These are phyloP conservation scores for Entomobrya multifasciata DNA, from an alignment of 2,888 invertebrate genomes.

Conservation along the genomic window DNA sequence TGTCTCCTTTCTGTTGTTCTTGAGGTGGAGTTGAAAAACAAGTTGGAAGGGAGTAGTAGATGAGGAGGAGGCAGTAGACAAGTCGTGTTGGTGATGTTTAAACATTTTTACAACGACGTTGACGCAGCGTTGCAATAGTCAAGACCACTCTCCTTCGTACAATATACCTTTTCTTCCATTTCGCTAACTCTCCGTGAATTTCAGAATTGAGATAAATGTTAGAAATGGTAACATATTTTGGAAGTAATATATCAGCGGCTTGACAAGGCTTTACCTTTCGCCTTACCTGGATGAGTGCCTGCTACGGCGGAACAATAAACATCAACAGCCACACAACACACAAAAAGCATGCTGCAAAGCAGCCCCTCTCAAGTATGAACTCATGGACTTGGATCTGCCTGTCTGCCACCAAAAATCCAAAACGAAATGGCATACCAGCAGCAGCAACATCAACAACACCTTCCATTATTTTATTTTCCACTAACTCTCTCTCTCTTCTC, in stretches of 20 bases:
- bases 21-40: conserved; percentile 40
- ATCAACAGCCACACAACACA: background rate
- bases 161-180: background rate
- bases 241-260: conserved; percentile 68
- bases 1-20: background rate
- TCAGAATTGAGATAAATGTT: conserved; percentile 75
- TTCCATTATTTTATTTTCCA: conserved; percentile 45
- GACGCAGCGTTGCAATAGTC: background rate
- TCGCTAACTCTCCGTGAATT: conserved; percentile 59
- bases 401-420: conserved; percentile 43
- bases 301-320: conserved; percentile 1
- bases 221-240: conserved; percentile 63
- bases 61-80: conserved; percentile 11
- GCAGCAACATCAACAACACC: conserved; percentile 41
- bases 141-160: conserved; percentile 32
- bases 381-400: conserved; percentile 39
- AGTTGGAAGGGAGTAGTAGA: background rate
- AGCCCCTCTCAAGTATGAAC: background rate
- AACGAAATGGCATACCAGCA: conserved; percentile 38
- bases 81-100: background rate
- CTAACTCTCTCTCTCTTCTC: background rate
- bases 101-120: conserved; percentile 3
- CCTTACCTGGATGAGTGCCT: conserved; percentile 66
- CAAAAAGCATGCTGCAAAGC: too few relatives aligned
- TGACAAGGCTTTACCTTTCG: conserved; percentile 69